Base-by-base conservation (phyloP, 2,797 vertebrate genomes). In the Toxotes lorentzi region DNA sequence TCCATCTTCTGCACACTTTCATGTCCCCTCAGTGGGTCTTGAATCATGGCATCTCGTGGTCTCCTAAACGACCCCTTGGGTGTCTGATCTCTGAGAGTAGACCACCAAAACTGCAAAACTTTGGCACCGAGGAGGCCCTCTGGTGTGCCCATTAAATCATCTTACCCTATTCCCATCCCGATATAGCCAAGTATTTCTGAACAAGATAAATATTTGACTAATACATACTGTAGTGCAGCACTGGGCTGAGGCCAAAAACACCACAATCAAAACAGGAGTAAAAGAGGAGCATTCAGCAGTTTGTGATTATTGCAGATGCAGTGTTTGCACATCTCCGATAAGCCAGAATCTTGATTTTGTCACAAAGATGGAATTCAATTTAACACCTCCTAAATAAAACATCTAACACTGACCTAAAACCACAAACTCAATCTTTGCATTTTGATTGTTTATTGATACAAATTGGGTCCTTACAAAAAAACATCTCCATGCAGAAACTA, bases 151-250 rank as follows among this genome's bases (percentile, higher is more conserved):
- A 94, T 95, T 95, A 95, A 96, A 95, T 94, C 94, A 94, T 93
- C 83, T 86, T 75, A 82, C 91, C 86, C 84, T 86, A 91, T 91
- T 95, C 91, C 94, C 89, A 93, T 94, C 92, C 93, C 91, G 90
- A 92, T 93, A 95, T 95, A 95, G 93, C 92, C 91, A 58, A 74
- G 70, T 92, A 93, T 94, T 95, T 94, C 86, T 89, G 89, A 93
- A 94, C 91, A 94, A 92, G 93, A 93, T 94, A 95, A 96, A 95
- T 95, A 96, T 96, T 96, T 95, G 93, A 92, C 91, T 92, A 93
- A 92, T 94, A 88, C 91, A 91, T 92, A 86, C 91, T 93, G 93
- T 91, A 95, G 93, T 95, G 91, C 88, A 89, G 92, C 73, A 53
- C 88, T 95, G 95, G 93, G 86, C 64, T 59, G 11, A 6, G 77